Conservation (phyloP, 2,113 vertebrate genomes). For the Formicarius rufipectus region DNA sequence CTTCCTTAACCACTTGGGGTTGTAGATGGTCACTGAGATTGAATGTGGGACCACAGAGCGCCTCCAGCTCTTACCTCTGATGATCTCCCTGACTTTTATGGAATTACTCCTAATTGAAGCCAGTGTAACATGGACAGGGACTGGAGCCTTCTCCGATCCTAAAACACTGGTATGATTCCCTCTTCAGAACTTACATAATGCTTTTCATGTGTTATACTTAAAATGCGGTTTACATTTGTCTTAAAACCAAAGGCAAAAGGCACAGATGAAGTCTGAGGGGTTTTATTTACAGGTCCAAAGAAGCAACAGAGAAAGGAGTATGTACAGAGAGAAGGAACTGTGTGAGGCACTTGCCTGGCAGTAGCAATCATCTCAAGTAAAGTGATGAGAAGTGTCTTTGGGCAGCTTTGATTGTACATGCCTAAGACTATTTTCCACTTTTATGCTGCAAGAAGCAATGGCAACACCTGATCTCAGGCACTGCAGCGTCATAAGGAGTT, state of each 20-base stretch:
- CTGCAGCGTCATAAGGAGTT: not conserved
- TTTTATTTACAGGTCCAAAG: not conserved
- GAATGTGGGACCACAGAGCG: not conserved
- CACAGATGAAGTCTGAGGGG: not conserved
- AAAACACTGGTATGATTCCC: not conserved
- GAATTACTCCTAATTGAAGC: not conserved
- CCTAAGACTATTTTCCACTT: not conserved
- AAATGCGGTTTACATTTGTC: not conserved
- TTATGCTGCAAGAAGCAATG: not conserved
- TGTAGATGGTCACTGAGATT: not conserved
- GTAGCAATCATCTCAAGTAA: not conserved
- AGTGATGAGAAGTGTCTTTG: not conserved
- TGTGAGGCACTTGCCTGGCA: not conserved
- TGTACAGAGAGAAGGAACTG: not conserved
- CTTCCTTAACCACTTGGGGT: not conserved
- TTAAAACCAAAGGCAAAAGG: not conserved
- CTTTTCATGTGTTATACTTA: not conserved
- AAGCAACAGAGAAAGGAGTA: not conserved
- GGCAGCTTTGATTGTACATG: not conserved
- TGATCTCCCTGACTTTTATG: not conserved
- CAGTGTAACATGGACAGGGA: not conserved
- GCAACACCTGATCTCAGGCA: not conserved
- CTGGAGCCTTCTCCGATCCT: not conserved
- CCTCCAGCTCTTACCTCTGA: not conserved
- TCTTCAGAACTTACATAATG: not conserved